Evolutionary conservation across 2,113 vertebrate species (phyloP).

Genomic region (Halichoeres trimaculatus): DNA sequence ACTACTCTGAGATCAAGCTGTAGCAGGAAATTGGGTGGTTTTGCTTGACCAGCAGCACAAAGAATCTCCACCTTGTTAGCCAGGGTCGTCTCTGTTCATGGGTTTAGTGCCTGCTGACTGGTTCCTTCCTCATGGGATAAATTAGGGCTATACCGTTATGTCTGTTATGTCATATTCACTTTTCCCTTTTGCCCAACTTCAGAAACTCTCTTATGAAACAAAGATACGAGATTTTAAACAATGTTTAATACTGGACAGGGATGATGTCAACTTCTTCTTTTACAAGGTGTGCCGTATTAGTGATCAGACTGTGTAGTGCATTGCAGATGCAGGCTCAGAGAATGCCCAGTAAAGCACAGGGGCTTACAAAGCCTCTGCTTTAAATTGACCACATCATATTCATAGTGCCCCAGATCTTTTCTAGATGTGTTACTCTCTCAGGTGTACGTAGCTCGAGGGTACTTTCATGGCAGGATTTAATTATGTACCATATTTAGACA

Average conservation of each 20-base stretch:
- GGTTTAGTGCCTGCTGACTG: slow-evolving; percentile 49
- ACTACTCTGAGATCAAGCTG: slow-evolving; percentile 33
- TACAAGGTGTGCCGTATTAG: background rate
- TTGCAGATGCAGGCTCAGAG: slow-evolving; percentile 16
- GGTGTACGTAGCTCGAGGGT: slow-evolving; percentile 62
- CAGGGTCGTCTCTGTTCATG: slow-evolving; percentile 29
- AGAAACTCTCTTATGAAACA: slow-evolving; percentile 9
- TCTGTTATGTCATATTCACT: slow-evolving; percentile 34
- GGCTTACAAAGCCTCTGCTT: slow-evolving; percentile 5
- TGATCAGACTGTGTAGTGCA: slow-evolving; percentile 7
- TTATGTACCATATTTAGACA: slow-evolving; percentile 78
- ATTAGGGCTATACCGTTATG: slow-evolving; percentile 19
- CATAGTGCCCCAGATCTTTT: slow-evolving; percentile 67
- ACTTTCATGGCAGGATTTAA: slow-evolving; percentile 72
- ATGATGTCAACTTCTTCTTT: slow-evolving; percentile 9
- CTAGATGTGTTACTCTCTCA: slow-evolving; percentile 63
- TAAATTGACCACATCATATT: slow-evolving; percentile 55
- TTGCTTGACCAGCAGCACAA: slow-evolving; percentile 43
- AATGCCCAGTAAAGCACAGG: background rate
- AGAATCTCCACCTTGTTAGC: slow-evolving; percentile 50
- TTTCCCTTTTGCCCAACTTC: background rate
- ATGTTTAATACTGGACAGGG: slow-evolving; percentile 3
- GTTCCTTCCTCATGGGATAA: slow-evolving; percentile 31
- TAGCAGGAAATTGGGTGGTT: slow-evolving; percentile 35
- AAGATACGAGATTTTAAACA: slow-evolving; percentile 8